A percentile compares a stretch with the other conserved stretches of the same genome.
Evolutionary conservation across 2,888 invertebrate species (phyloP).

Genomic region (Latheticus oryzae): DNA sequence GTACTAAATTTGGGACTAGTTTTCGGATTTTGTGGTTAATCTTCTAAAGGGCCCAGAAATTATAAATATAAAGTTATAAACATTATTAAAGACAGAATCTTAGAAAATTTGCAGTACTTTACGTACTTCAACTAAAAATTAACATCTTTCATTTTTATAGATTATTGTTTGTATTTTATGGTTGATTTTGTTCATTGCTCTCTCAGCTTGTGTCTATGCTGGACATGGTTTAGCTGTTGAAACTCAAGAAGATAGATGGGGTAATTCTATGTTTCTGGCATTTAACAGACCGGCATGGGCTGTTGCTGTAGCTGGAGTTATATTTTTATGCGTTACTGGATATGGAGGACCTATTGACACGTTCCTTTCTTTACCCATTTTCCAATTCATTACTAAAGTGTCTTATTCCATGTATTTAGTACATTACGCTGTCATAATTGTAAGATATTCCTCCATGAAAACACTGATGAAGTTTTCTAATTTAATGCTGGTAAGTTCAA

Average conservation of each 20-base stretch:
- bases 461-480: slow-evolving; percentile 17
- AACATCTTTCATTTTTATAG: too few relatives aligned
- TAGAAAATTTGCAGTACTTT: too few relatives aligned
- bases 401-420: slow-evolving; percentile 69
- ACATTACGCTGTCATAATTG: slow-evolving; percentile 62
- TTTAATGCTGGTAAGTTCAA: slow-evolving; percentile 3
- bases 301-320: slow-evolving; percentile 63
- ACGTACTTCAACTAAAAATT: too few relatives aligned
- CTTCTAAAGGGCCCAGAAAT: too few relatives aligned
- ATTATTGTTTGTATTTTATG: too few relatives aligned
- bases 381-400: slow-evolving; percentile 68
- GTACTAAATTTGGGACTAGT: too few relatives aligned
- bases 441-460: slow-evolving; percentile 14
- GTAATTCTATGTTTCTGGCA: slow-evolving; percentile 47
- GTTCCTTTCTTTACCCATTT: slow-evolving; percentile 65
- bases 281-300: slow-evolving; percentile 65
- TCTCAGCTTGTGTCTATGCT: slow-evolving; percentile 19
- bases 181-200: slow-evolving; percentile 11
- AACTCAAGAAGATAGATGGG: slow-evolving; percentile 18
- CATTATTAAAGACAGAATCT: too few relatives aligned
- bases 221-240: neutral
- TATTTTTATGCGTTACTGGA: slow-evolving; percentile 62
- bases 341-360: slow-evolving; percentile 30
- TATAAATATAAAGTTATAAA: too few relatives aligned
- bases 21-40: too few relatives aligned